Evolutionary conservation across 2,113 vertebrate genomes (phyloP).

Genomic region (Microcebus jonahi): DNA sequence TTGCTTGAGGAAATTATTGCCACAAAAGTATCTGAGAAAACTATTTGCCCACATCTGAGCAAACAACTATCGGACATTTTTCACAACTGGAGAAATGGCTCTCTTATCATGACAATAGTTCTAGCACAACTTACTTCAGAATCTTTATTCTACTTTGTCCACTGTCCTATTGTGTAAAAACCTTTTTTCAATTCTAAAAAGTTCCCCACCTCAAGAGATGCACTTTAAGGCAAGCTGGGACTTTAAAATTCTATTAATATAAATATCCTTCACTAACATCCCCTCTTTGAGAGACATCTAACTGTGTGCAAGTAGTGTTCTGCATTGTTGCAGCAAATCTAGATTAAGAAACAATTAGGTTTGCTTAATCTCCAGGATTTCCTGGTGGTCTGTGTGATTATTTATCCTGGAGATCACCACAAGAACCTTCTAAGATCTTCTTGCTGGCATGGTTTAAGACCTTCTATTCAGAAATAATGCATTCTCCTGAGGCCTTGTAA

Average conservation of each 20-base stretch:
- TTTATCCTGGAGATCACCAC: neutral
- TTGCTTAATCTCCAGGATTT: neutral
- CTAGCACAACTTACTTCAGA: neutral
- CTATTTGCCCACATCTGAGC: neutral
- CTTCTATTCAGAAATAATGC: neutral
- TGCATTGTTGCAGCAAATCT: neutral
- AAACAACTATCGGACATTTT: conserved; percentile 43
- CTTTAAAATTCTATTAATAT: neutral
- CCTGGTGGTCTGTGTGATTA: neutral
- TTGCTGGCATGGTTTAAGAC: neutral
- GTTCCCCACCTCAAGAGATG: neutral
- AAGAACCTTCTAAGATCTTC: neutral
- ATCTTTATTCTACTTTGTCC: neutral
- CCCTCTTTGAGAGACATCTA: neutral
- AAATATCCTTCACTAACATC: neutral
- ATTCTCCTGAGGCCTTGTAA: neutral
- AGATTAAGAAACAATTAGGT: neutral
- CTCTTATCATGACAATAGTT: neutral
- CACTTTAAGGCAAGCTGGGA: neutral
- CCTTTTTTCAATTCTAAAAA: neutral
- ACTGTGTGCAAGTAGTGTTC: neutral
- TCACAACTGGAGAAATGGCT: neutral
- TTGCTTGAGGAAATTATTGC: conserved; percentile 38
- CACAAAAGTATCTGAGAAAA: conserved; percentile 39
- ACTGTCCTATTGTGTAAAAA: neutral